Base-by-base conservation (phyloP, 2,888 invertebrate species). In the Empis livida region DNA sequence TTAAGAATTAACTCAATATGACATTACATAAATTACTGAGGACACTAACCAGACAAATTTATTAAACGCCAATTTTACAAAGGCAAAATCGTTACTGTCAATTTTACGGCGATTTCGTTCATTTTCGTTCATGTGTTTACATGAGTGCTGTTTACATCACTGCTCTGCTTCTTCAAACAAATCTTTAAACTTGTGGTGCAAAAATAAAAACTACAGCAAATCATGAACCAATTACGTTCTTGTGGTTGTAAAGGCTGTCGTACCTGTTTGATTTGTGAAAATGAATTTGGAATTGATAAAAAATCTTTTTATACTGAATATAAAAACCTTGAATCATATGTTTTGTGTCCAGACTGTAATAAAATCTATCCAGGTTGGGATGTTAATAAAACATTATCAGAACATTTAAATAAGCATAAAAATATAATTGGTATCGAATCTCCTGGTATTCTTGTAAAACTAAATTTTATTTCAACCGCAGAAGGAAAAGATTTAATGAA, bases 201-300 rank as follows among this genome's bases (percentile, higher is more conserved):
- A n/a, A n/a, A n/a, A n/a, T n/a, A n/a, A n/a, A n/a, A n/a, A n/a
- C n/a, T n/a, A n/a, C n/a, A n/a, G n/a, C n/a, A n/a, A n/a, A n/a
- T n/a, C n/a, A 65, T 67, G 68, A 67, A 67, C 40, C 64, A 64
- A 4, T 49, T 61, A 35, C 55, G 88, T 39, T 76, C 80, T 1
- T 96, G 95, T 70, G 94, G 92, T 38, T 96, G 95, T 63, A 95
- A 95, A 50, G 65, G 94, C 3, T 83, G 86, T 54, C 75, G 95
- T 56, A 88, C 90, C 2, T 96, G 95, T 65, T 73, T 91, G 17
- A 68, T 85, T 49, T 96, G 95, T 67, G 91, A 93, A 72, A 72
- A 77, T 40, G 73, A 82, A 53, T 80, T 68, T 54, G 71, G 74
- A 13, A 73, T 77, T 53, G 59, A 55, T 10, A 75, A 70, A 59